Evolutionary conservation across 2,888 invertebrate species (phyloP).

Genomic region (Drosophila nr. perissopoda): DNA sequence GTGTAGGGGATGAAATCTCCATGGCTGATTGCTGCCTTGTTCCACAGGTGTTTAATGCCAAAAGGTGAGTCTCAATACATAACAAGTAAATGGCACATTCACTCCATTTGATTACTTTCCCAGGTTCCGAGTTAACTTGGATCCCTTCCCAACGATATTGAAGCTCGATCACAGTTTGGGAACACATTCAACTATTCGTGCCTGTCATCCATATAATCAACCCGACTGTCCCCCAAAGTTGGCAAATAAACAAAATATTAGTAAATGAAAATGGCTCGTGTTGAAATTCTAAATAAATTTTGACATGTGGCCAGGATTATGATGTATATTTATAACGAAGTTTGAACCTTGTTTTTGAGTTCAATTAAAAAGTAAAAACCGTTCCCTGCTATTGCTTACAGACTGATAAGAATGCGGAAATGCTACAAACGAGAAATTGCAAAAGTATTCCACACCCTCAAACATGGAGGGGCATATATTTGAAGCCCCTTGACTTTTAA

Average conservation of each 20-base stretch:
- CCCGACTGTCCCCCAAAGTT: constrained; percentile 96
- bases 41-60: constrained; percentile 97
- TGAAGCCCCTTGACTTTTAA: background rate
- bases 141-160: constrained; percentile 94
- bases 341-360: background rate
- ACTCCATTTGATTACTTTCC: background rate
- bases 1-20: constrained; percentile 96
- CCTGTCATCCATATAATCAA: constrained; percentile 95
- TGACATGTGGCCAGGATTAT: background rate
- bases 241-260: constrained; percentile 87
- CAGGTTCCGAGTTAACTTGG: constrained; percentile 95
- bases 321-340: background rate
- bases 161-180: constrained; percentile 93
- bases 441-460: background rate
- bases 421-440: background rate
- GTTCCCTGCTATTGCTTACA: background rate
- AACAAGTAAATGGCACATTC: background rate
- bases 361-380: too few species aligned
- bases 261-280: background rate
- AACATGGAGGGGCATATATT: background rate
- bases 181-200: constrained; percentile 94
- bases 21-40: constrained; percentile 97
- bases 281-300: background rate
- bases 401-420: background rate
- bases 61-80: constrained; percentile 74